Base-by-base conservation (phyloP, 1,140 invertebrate species). In the Amyelois transitella region DNA sequence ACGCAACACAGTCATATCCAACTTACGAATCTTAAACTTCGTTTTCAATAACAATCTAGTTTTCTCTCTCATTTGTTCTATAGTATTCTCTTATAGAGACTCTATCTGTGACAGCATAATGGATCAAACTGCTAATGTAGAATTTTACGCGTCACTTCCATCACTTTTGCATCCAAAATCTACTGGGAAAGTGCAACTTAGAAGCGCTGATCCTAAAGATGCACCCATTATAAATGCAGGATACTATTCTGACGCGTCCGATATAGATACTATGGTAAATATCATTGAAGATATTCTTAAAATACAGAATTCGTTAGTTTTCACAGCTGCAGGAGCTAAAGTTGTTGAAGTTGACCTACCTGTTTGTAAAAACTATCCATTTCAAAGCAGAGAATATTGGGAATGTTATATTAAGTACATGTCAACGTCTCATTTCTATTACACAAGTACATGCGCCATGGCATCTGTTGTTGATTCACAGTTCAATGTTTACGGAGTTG, bases 221-320 rank as follows among this genome's bases (percentile, higher is more conserved):
- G 76, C 85, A 52, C 92, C 92, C 0, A 62, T 87, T 44, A 91
- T 94, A 20, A 88, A 90, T 63, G 88, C 92, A 1, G 91, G 90
- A 58, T 91, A 90, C 61, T 72, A 91, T 19, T 58, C 59, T 0
- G 66, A 89, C 32, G 51, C 66, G 0, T 56, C 74, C 18, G 90
- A 91, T 59, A 55, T 88, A 0, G 59, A 54, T 1, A 43, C 54
- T 5, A 47, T 59, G 21, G 51, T 52, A 1, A 6, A 51, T 43
- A 58, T 24, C 18, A 22, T 67, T 10, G 5, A 43, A 32, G 60
- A 71, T 28, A 65, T 48, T 7, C 24, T 62, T 0, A 18, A 21
- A 32, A 53, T 66, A 5, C 22, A 19, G 10, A 12, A 70, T 0
- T 57, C 62, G 0, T 53, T 8, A 10, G 38, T 21, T 20, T 67